Conservation (phyloP, 2,113 vertebrate species). For the Hemichromis elongatus region DNA sequence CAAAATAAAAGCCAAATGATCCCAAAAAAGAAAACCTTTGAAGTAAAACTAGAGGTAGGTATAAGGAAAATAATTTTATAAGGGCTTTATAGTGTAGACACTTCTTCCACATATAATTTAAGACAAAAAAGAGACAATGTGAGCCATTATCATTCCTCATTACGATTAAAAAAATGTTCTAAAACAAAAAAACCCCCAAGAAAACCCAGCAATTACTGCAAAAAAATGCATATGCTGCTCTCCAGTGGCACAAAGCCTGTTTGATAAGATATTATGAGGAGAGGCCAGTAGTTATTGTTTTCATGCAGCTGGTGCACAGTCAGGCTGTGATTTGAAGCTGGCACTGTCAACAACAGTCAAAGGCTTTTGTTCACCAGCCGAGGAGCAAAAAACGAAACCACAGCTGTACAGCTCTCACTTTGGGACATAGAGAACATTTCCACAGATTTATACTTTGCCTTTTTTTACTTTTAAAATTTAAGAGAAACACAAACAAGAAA, state of each 20-base stretch:
- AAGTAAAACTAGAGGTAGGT: background rate
- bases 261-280: conserved; percentile 1
- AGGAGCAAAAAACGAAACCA: background rate
- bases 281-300: background rate
- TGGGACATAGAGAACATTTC: background rate
- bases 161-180: background rate
- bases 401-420: conserved; percentile 14
- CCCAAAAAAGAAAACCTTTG: background rate
- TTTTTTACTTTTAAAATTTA: background rate
- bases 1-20: conserved; percentile 6
- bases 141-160: background rate
- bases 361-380: background rate
- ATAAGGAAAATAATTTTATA: background rate
- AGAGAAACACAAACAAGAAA: background rate
- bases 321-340: conserved; percentile 19
- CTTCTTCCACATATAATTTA: background rate
- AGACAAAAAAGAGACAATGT: background rate
- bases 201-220: background rate
- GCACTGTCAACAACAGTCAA: background rate
- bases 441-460: background rate
- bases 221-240: background rate
- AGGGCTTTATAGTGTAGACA: background rate
- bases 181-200: background rate
- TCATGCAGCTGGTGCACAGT: conserved; percentile 21
- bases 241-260: background rate